Evolutionary conservation across 1,140 invertebrate genomes (phyloP), one percentile per base, ranked within the genome.

Genomic region (Drosophila athabasca): DNA sequence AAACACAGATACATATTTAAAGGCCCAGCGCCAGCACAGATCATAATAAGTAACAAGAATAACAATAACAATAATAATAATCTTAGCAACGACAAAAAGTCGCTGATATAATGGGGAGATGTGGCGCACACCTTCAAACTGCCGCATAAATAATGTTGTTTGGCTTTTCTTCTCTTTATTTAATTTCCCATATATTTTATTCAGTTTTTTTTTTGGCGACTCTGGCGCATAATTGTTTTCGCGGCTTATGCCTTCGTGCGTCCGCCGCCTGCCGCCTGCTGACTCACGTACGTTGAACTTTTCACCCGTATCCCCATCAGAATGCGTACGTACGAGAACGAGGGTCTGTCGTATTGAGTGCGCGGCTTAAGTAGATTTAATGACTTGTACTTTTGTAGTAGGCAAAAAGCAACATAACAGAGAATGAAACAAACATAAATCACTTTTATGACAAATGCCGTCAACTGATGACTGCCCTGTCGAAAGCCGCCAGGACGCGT

Each of bases 231-330:
- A 82, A 87, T 88, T 87, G 70, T 76, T 82, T 66, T 72, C 39
- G 60, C 65, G 54, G 52, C 59, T 76, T 76, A 76, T 52, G 66
- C 19, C 59, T 75, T 79, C 74, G 61, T 48, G 44, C 66, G 22
- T 46, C 4, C 5, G 24, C 24, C n/a, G 7, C 41, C 45, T 19
- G 26, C 22, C 11, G 22, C 26, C 69, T 68, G 78, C 82, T 82
- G 75, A 87, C 55, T 88, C 79, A 88, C 83, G 83, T 67, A 71
- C 83, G 78, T 83, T 87, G 79, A 87, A 87, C 83, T 87, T 76
- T 83, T 88, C 79, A 88, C 83, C 83, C 83, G 76, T 78, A 77
- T 68, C 62, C 60, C 52, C 26, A 6, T 69, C 44, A 39, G 9
- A 59, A 15, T 41, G 22, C 60, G 31, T 35, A 35, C 31, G 9